A percentile compares a stretch with the other conserved stretches of the same genome.
These are phyloP conservation scores for Torymus tubicola DNA, from an alignment of 2,888 invertebrate genomes.

Conservation along the genomic window DNA sequence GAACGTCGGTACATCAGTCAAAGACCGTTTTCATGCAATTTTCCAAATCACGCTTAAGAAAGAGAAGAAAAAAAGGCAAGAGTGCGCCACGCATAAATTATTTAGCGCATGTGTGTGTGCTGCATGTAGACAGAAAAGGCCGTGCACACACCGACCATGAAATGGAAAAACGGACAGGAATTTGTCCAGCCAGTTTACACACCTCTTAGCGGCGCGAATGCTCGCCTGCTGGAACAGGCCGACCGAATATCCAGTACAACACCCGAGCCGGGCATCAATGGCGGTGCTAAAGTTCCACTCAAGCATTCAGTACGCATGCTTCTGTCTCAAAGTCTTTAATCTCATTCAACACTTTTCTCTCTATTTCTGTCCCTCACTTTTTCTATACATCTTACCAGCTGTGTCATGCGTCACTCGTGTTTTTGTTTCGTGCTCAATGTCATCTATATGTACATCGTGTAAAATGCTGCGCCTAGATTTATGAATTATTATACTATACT, in stretches of 20 bases:
- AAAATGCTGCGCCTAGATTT: no score
- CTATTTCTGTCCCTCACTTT: neutral
- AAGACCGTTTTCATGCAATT: slow-evolving; percentile 50
- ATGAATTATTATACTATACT: no score
- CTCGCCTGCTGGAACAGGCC: slow-evolving; percentile 72
- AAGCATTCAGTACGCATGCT: slow-evolving; percentile 75
- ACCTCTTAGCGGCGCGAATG: slow-evolving; percentile 71
- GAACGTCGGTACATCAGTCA: neutral
- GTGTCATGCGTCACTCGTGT: no score
- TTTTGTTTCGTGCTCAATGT: no score
- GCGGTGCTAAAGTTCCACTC: slow-evolving; percentile 68
- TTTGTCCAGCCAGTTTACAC: slow-evolving; percentile 71
- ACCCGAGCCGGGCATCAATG: slow-evolving; percentile 70
- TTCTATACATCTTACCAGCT: no score
- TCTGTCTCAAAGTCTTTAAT: slow-evolving; percentile 52
- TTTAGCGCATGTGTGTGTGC: slow-evolving; percentile 73
- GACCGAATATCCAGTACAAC: slow-evolving; percentile 72
- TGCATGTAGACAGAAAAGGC: slow-evolving; percentile 73
- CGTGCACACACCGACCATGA: slow-evolving; percentile 68
- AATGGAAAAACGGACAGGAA: slow-evolving; percentile 74
- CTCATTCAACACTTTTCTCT: neutral
- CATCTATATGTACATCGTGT: no score
- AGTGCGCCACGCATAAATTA: slow-evolving; percentile 66
- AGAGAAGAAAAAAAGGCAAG: slow-evolving; percentile 53
- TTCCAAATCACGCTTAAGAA: slow-evolving; percentile 61